Percentiles rank a stretch among this genome's conserved stretches.
Conservation (phyloP, 2,888 invertebrate genomes). For the Drosophila maculinotata region DNA sequence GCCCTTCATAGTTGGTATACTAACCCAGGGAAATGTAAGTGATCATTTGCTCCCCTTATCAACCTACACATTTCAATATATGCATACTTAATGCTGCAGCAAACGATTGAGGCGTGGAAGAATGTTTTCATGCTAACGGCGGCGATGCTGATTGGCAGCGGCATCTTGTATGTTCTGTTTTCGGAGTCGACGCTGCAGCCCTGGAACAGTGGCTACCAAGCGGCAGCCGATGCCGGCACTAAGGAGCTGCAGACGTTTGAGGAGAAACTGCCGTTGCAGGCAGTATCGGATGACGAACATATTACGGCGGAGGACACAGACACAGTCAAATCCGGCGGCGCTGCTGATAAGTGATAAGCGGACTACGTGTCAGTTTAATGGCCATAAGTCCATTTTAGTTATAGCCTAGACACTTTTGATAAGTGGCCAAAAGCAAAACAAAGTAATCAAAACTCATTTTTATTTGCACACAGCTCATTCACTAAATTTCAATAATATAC, state of each 20-base stretch:
- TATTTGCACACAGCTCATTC: slow-evolving; percentile 32
- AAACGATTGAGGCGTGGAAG: slow-evolving; percentile 88
- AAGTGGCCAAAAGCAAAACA: slow-evolving; percentile 33
- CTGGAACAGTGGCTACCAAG: slow-evolving; percentile 86
- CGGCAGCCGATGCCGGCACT: slow-evolving; percentile 48
- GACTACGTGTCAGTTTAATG: slow-evolving; percentile 51
- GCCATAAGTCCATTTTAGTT: slow-evolving; percentile 58
- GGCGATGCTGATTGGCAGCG: slow-evolving; percentile 86
- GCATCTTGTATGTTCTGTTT: slow-evolving; percentile 86
- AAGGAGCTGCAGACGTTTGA: slow-evolving; percentile 77
- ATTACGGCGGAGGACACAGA: slow-evolving; percentile 4
- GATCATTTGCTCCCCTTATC: slow-evolving; percentile 43
- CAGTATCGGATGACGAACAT: slow-evolving; percentile 1
- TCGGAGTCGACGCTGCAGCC: slow-evolving; percentile 87
- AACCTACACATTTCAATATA: not conserved
- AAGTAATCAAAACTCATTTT: slow-evolving; percentile 27
- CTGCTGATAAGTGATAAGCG: slow-evolving; percentile 18
- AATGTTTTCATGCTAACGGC: slow-evolving; percentile 87
- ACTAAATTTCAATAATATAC: slow-evolving; percentile 30
- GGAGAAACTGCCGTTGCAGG: slow-evolving; percentile 55
- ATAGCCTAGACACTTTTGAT: slow-evolving; percentile 49
- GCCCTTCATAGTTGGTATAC: slow-evolving; percentile 87
- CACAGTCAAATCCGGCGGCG: slow-evolving; percentile 31
- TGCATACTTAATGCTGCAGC: slow-evolving; percentile 82
- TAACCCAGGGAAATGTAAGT: slow-evolving; percentile 89